Percentiles rank a stretch among this genome's conserved stretches.
These are phyloP conservation scores for Trichoplusia ni DNA, from an alignment of 1,140 invertebrate genomes.

Conservation along the genomic window DNA sequence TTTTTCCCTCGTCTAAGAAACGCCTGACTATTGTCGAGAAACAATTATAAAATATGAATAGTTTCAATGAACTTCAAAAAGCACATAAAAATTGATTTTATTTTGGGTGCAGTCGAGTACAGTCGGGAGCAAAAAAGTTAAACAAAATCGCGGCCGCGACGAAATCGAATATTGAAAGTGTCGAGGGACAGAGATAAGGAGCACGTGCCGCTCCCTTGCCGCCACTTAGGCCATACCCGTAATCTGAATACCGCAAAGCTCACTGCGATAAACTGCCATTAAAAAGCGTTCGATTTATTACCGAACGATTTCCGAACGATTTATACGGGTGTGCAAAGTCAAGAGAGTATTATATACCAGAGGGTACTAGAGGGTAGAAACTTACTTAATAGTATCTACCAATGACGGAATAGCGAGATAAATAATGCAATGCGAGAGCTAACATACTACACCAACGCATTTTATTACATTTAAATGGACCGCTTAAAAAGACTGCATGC, in stretches of 20 bases:
- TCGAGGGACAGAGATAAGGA: constrained; percentile 76
- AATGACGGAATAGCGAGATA: constrained; percentile 18
- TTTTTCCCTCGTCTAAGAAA: neutral
- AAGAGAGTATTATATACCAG: constrained; percentile 38
- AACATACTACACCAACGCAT: no score
- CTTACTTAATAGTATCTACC: constrained; percentile 13
- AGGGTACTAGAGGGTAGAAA: constrained; percentile 20
- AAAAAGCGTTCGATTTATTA: constrained; percentile 81
- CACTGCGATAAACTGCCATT: constrained; percentile 80
- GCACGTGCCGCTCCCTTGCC: constrained; percentile 71
- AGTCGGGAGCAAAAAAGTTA: constrained; percentile 54
- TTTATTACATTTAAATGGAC: no score
- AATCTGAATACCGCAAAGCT: constrained; percentile 80
- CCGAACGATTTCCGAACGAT: constrained; percentile 76
- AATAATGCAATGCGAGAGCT: no score
- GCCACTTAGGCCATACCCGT: constrained; percentile 71
- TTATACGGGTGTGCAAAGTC: constrained; percentile 61
- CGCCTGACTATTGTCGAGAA: neutral
- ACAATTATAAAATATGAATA: constrained; percentile 34
- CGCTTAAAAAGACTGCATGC: no score
- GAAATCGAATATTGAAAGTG: constrained; percentile 80
- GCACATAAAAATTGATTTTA: constrained; percentile 37
- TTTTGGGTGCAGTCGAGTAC: constrained; percentile 35
- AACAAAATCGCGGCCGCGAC: constrained; percentile 62
- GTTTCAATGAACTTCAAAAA: constrained; percentile 36